Percentiles rank a stretch among this genome's conserved stretches.
Conservation (phyloP, 2,888 invertebrate species). For the Suillia variegata region DNA sequence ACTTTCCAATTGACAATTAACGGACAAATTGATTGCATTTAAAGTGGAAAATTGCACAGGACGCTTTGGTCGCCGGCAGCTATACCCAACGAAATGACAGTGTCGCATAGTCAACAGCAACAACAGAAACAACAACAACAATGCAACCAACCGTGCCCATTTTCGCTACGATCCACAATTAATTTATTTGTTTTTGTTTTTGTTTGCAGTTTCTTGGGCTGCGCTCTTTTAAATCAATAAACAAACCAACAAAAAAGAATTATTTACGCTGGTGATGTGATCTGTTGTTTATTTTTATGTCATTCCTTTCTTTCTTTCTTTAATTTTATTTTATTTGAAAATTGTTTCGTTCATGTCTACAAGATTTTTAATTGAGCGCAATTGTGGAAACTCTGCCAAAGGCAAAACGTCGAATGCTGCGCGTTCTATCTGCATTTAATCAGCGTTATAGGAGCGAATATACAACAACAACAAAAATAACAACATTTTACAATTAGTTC, state of each 20-base stretch:
- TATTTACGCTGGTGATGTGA: too few relatives aligned
- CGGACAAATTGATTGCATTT: conserved; percentile 16
- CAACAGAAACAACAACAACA: too few relatives aligned
- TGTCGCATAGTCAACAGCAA: too few relatives aligned
- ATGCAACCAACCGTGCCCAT: too few relatives aligned
- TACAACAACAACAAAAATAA: not conserved
- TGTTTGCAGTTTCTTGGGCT: not conserved
- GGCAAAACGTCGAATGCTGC: not conserved
- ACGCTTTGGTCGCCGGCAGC: too few relatives aligned
- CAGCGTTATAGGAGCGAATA: not conserved
- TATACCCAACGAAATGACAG: too few relatives aligned
- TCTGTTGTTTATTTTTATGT: not conserved
- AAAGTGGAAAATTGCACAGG: conserved; percentile 5
- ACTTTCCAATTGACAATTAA: conserved; percentile 18
- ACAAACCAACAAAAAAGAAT: too few relatives aligned
- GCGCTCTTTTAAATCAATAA: not conserved
- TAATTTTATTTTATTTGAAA: not conserved
- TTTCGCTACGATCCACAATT: too few relatives aligned
- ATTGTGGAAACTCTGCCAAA: conserved; percentile 1
- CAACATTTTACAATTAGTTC: not conserved
- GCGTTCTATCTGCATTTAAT: not conserved
- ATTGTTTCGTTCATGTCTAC: not conserved
- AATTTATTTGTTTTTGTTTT: too few relatives aligned
- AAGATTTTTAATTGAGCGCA: conserved; percentile 2
- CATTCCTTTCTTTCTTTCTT: not conserved